Evolutionary conservation across 1,140 invertebrate species (phyloP), one percentile per base, ranked within the genome.

Genomic region (Drosophila yakuba): DNA sequence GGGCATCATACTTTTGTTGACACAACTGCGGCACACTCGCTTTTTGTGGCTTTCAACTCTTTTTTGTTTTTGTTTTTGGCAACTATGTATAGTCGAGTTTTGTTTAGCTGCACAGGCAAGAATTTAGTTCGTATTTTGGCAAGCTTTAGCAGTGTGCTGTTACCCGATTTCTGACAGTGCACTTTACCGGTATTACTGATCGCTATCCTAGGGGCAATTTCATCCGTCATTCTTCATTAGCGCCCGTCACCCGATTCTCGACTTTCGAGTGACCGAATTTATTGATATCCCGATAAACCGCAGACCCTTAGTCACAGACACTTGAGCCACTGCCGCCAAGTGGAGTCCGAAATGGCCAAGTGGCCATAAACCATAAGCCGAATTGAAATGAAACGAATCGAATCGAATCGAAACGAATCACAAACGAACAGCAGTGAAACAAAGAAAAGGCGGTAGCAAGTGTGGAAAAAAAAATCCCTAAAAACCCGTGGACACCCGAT

Each of bases 1-100:
- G 20, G 57, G 61, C 39, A 57, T 68, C 62, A 60, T 63, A 38
- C 43, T 67, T 41, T 68, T 78, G 63, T 81, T 81, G 79, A 81
- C 78, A 81, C 78, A 81, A 81, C 72, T 76, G 73, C 61, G 64
- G 59, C 3, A 23, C 38, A 15, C 5, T 12, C 28, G 45, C 44
- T 66, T 41, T 48, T 41, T 47, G 41, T 32, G 17, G 48, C 17
- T 64, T 10, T 4, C 10, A 23, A 17, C 17, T 17, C 17, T 17
- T 17, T 17, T 17, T 45, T 23, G 0, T 11, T 44, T 52, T 54
- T 59, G 1, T 11, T 45, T 59, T 59, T 69, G 32, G 41, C 39
- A 72, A 55, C 23, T 25, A 25, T 25, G 17, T 17, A 17, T 17
- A 25, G 23, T 25, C 4, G 23, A 4, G 23, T 25, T 0, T 17